Conservation (phyloP, 2,113 vertebrate genomes). For the Labeo rohita region DNA sequence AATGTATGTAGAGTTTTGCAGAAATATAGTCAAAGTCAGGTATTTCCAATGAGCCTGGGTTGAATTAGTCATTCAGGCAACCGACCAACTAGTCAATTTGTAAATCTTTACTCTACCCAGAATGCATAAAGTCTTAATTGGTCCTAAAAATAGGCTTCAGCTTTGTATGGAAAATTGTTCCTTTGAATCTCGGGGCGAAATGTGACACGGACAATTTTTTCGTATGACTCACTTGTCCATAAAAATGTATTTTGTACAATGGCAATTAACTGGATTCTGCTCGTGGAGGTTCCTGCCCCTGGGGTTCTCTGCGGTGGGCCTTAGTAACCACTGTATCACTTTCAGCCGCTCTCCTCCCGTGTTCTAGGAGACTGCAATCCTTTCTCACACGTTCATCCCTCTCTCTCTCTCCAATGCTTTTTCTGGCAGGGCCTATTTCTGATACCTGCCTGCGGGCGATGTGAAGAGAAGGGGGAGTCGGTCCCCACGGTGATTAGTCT, state of each 20-base stretch:
- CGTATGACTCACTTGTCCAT: neutral
- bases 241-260: constrained; percentile 46
- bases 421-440: constrained; percentile 51
- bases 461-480: constrained; percentile 47
- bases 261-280: constrained; percentile 51
- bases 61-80: neutral
- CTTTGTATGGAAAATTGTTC: neutral
- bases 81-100: neutral
- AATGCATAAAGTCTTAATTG: neutral
- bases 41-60: neutral
- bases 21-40: neutral
- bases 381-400: constrained; percentile 20
- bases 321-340: constrained; percentile 37
- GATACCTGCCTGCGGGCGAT: constrained; percentile 50
- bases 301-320: constrained; percentile 28
- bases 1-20: neutral
- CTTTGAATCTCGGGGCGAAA: neutral
- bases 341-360: neutral
- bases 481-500: constrained; percentile 71
- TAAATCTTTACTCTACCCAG: neutral
- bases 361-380: constrained; percentile 26
- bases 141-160: neutral
- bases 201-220: neutral
- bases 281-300: constrained; percentile 40
- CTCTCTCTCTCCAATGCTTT: constrained; percentile 25